phyloP scores from a whole-genome alignment of 1,140 invertebrate species.

The Aphidius gifuensis region DNA sequence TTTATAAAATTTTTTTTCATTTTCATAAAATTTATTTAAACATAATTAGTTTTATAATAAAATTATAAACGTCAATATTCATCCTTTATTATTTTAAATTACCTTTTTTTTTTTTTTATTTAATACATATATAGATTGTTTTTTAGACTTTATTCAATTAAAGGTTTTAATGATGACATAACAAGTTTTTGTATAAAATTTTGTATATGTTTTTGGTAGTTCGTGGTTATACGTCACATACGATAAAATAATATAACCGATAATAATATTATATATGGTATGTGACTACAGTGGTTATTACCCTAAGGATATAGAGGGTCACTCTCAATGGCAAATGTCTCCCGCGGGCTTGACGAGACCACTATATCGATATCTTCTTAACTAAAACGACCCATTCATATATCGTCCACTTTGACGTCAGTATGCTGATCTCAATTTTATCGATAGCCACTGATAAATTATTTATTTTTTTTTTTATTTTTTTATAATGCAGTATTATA shows the following conservation, averaged over 20 bases:
- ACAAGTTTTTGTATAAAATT: background rate
- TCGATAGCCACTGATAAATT: constrained; percentile 12
- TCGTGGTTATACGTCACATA: too few species aligned
- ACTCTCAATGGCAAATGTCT: constrained; percentile 6
- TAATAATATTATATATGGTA: constrained; percentile 1
- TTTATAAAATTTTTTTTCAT: too few species aligned
- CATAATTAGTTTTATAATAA: too few species aligned
- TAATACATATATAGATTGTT: too few species aligned
- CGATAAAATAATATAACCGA: constrained; percentile 1
- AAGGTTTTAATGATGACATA: constrained; percentile 6
- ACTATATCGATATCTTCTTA: constrained; percentile 23
- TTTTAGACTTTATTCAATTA: background rate
- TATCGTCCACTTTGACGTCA: constrained; percentile 12
- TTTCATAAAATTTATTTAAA: too few species aligned
- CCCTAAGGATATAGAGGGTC: background rate
- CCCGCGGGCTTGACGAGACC: background rate
- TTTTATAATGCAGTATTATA: background rate
- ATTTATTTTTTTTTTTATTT: background rate
- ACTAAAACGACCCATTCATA: constrained; percentile 18
- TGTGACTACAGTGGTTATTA: constrained; percentile 1
- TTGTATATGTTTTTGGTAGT: background rate
- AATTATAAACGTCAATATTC: too few species aligned
- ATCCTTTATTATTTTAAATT: too few species aligned
- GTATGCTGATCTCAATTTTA: constrained; percentile 13
- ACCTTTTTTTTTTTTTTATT: too few species aligned